Percentiles rank a stretch among this genome's conserved stretches.
Evolutionary conservation across 2,797 vertebrate species (phyloP).

Genomic region (Falco peregrinus): DNA sequence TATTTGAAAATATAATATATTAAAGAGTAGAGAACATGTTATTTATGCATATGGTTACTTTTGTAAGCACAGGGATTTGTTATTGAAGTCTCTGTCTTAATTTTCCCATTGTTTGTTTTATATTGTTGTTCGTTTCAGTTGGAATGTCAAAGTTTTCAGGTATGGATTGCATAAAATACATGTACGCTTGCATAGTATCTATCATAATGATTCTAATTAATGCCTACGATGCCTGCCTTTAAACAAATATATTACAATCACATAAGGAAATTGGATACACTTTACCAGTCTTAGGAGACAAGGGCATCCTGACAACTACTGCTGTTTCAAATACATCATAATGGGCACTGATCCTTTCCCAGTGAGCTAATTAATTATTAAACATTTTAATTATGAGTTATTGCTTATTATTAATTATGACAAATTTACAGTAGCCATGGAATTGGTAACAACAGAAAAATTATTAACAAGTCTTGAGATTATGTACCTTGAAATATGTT

Average conservation of each 20-base stretch:
- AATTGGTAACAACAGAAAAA: background rate
- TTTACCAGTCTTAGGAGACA: background rate
- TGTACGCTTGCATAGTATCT: background rate
- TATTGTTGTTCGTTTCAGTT: background rate
- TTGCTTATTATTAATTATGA: background rate
- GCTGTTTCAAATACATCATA: background rate
- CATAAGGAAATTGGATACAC: background rate
- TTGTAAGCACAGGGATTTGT: background rate
- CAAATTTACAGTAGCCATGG: rapidly evolving
- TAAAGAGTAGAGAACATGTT: background rate
- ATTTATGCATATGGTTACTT: background rate
- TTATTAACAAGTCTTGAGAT: background rate
- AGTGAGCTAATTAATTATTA: background rate
- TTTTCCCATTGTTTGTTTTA: background rate
- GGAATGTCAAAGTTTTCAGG: background rate
- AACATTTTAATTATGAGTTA: background rate
- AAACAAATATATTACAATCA: background rate
- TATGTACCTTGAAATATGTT: background rate
- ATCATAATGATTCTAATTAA: background rate
- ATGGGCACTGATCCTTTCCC: background rate
- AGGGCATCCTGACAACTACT: background rate
- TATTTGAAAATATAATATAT: background rate
- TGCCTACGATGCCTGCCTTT: background rate
- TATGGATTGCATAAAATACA: background rate
- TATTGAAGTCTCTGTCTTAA: background rate